Percentiles rank a stretch among this genome's conserved stretches.
phyloP scores from a whole-genome alignment of 2,888 invertebrate species.

The Eubasilissa splendida region DNA sequence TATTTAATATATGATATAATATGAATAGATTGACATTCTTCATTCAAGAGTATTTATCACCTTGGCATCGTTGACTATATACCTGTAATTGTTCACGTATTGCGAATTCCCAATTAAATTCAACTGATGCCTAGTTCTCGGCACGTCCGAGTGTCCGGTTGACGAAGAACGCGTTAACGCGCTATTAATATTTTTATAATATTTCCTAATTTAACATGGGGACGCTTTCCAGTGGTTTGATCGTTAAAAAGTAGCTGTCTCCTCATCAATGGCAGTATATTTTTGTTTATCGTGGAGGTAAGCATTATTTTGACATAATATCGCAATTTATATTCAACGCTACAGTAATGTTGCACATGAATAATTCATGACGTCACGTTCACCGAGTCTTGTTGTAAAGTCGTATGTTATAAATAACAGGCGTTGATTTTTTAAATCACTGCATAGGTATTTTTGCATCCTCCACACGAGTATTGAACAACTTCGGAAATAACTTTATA shows the following conservation, averaged over 20 bases:
- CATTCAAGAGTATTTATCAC: too few species aligned
- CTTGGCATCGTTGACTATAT: too few species aligned
- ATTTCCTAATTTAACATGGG: background rate
- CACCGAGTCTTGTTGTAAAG: conserved; percentile 9
- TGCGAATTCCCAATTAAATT: background rate
- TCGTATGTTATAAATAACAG: conserved; percentile 21
- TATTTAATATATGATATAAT: too few species aligned
- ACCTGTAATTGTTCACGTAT: too few species aligned
- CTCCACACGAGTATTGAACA: background rate
- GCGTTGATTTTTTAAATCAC: conserved; percentile 9
- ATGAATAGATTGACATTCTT: too few species aligned
- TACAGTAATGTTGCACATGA: conserved; percentile 26
- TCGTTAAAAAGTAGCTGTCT: conserved; percentile 19
- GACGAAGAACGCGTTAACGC: conserved; percentile 12
- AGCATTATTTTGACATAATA: conserved; percentile 29
- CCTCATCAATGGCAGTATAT: conserved; percentile 25
- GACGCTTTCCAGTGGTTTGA: background rate
- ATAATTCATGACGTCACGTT: conserved; percentile 16
- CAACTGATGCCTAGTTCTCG: too few species aligned
- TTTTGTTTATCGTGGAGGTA: conserved; percentile 28
- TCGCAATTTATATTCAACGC: conserved; percentile 21
- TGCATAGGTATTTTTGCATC: background rate
- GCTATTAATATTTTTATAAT: conserved; percentile 5
- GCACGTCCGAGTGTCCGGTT: background rate
- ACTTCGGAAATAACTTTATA: too few species aligned